Percentiles rank a stretch among this genome's conserved stretches.
phyloP scores from a whole-genome alignment of 2,888 invertebrate genomes.

The Dusona sp. region DNA sequence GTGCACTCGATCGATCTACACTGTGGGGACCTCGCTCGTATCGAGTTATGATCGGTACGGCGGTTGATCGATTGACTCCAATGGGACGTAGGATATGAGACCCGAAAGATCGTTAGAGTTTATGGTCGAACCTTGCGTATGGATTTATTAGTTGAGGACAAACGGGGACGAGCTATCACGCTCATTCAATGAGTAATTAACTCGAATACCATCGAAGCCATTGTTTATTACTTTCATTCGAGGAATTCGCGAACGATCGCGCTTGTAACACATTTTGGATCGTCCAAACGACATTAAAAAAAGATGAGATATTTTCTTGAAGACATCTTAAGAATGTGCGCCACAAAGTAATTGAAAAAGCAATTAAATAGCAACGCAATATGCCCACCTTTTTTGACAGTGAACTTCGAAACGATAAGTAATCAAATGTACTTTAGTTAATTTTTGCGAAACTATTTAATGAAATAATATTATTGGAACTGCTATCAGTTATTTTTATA shows the following conservation, averaged over 20 bases:
- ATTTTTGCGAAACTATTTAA: not conserved
- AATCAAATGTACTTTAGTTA: not conserved
- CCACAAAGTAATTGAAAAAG: not conserved
- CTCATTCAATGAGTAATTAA: slow-evolving; percentile 59
- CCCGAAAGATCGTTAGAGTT: slow-evolving; percentile 65
- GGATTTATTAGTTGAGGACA: slow-evolving; percentile 59
- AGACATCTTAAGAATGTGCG: not conserved
- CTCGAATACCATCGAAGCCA: slow-evolving; percentile 44
- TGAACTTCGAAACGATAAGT: not conserved
- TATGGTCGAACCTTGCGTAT: slow-evolving; percentile 57
- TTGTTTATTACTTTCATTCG: slow-evolving; percentile 63
- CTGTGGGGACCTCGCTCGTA: slow-evolving; percentile 18
- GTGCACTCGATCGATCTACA: slow-evolving; percentile 54
- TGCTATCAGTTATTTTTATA: not conserved
- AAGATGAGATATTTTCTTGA: not conserved
- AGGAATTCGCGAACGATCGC: slow-evolving; percentile 50
- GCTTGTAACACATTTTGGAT: slow-evolving; percentile 12
- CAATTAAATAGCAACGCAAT: slow-evolving; percentile 1
- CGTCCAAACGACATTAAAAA: slow-evolving; percentile 13
- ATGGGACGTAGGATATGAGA: slow-evolving; percentile 44
- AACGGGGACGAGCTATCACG: slow-evolving; percentile 14
- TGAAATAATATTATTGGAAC: not conserved
- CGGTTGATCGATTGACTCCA: slow-evolving; percentile 57
- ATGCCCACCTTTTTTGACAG: not conserved
- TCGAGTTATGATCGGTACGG: slow-evolving; percentile 61